Evolutionary conservation across 2,888 invertebrate species (phyloP).

Genomic region (Tipula vernalis): DNA sequence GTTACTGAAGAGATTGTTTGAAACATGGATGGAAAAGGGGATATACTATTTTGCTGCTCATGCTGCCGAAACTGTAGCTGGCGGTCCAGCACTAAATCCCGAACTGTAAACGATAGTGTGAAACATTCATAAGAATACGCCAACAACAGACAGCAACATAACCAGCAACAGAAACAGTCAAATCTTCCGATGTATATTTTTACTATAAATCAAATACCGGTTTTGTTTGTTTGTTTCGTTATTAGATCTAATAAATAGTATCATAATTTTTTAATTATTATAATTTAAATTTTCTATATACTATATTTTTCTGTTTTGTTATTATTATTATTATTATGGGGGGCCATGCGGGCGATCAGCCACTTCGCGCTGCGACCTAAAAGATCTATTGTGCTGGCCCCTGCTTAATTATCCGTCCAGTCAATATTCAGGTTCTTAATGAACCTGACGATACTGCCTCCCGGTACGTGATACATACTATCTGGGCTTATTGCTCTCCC

Average conservation of each 20-base stretch:
- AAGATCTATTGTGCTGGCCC: no score
- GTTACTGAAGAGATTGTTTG: constrained; percentile 75
- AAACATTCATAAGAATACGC: constrained; percentile 38
- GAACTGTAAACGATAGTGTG: constrained; percentile 30
- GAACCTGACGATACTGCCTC: no score
- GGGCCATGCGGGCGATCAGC: no score
- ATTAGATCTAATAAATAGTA: not conserved
- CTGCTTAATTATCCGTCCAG: no score
- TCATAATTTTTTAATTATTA: not conserved
- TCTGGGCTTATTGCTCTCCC: no score
- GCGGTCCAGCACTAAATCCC: constrained; percentile 29
- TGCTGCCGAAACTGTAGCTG: constrained; percentile 57
- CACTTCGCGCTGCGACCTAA: no score
- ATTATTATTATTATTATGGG: no score
- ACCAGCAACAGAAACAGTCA: constrained; percentile 15
- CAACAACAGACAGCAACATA: constrained; percentile 22
- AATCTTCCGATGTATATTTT: not conserved
- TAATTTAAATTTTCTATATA: not conserved
- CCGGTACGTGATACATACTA: no score
- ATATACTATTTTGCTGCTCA: constrained; percentile 69
- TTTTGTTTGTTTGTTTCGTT: not conserved
- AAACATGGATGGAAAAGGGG: constrained; percentile 67
- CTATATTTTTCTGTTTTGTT: no score
- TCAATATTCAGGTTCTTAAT: no score
- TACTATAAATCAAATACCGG: not conserved